A percentile compares a stretch with the other conserved stretches of the same genome.
phyloP scores from a whole-genome alignment of 2,113 vertebrate genomes.

The Anas platyrhynchos region DNA sequence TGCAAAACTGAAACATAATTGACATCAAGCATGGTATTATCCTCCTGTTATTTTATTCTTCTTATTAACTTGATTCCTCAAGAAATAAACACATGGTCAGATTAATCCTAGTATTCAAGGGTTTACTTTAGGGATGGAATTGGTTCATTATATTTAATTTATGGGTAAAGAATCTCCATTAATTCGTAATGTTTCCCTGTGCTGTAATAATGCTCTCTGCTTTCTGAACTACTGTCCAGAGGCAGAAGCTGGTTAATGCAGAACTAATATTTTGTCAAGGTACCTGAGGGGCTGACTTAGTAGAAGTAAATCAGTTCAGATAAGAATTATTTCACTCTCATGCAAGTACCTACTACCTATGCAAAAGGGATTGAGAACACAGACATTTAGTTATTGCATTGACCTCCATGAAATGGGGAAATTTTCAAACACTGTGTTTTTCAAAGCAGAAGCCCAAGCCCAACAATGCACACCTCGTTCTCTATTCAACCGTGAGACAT shows the following conservation, averaged over 20 bases:
- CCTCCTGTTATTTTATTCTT: not conserved
- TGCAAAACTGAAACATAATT: not conserved
- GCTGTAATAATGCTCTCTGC: not conserved
- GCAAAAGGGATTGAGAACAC: not conserved
- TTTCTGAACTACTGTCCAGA: not conserved
- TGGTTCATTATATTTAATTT: slow-evolving; percentile 18
- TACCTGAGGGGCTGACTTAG: not conserved
- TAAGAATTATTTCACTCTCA: not conserved
- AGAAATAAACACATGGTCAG: slow-evolving; percentile 19
- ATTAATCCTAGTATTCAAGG: not conserved
- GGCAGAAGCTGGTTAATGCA: not conserved
- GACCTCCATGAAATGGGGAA: not conserved
- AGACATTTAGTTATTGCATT: not conserved
- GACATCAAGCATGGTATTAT: not conserved
- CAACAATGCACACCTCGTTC: not conserved
- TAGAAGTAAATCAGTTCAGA: not conserved
- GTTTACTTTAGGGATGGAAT: not conserved
- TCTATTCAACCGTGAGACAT: not conserved
- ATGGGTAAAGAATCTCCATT: not conserved
- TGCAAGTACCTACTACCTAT: not conserved
- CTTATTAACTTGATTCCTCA: not conserved
- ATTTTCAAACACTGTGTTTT: not conserved
- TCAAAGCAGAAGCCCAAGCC: not conserved
- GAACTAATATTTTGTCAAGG: not conserved
- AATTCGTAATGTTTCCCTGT: not conserved